Evolutionary conservation across 2,113 vertebrate genomes (phyloP), one percentile per base, ranked within the genome.

Genomic region (Corynorhinus townsendii): DNA sequence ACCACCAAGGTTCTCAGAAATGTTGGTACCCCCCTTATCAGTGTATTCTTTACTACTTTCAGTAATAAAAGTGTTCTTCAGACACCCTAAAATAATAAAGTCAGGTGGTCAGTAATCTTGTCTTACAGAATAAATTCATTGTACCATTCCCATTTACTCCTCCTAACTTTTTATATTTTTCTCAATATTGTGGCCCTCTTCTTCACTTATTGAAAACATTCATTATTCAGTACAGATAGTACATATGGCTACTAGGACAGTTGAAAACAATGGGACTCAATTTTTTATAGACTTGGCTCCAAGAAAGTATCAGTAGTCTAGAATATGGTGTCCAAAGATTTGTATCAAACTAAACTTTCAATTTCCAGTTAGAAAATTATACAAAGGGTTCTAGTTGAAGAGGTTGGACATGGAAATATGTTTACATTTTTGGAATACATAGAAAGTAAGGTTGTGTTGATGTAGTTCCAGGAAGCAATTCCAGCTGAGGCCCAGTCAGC

Each of bases 401-500:
- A 33, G 16, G 2, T 38, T 79, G 72, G 11, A 82, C 3, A 22
- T 38, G 17, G 6, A 85, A 86, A 72, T 89, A 7, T n/a, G 16
- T 52, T 80, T 91, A 59, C 92, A 1, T 76, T 68, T 85, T 72
- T 30, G 26, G 33, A 94, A 16, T 22, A 82, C 19, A n/a, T 2
- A 94, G 22, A 4, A 17, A 83, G 47, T 72, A 59, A 4, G 4
- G 2, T 19, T 73, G 22, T 81, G 22, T 19, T 59, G 17, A 54
- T 86, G 30, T 82, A 49, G 22, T 73, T 93, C 11, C 22, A 66
- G 68, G 14, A 95, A 95, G 40, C 2, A 84, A 59, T 40, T 90
- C 5, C 19, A 80, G 19, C 49, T 79, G 49, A 86, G 22, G 24
- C 33, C 54, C 16, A 69, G 14, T 69, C 28, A 92, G 22, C 40